Conservation (phyloP, 2,888 invertebrate genomes). For the Pachycephus smyrnensis region DNA sequence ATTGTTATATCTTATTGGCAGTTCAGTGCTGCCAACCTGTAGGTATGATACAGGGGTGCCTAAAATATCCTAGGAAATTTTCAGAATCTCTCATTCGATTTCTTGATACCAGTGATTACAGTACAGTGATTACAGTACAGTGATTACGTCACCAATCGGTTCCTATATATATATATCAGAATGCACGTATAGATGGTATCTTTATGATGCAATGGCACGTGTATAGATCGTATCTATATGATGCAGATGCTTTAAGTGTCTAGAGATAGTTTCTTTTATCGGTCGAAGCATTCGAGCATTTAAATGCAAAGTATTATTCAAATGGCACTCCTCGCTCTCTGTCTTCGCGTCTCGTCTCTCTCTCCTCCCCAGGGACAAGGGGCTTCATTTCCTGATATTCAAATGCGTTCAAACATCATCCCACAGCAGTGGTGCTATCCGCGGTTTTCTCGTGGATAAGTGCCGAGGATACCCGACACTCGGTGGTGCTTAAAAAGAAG, state of each 20-base stretch:
- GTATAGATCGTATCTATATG: not conserved
- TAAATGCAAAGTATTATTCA: constrained; percentile 66
- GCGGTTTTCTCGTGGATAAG: constrained; percentile 47
- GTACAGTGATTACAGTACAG: not conserved
- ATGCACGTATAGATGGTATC: no score
- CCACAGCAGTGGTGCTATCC: constrained; percentile 37
- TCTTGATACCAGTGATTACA: not conserved
- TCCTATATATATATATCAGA: no score
- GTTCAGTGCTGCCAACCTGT: not conserved
- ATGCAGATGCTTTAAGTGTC: not conserved
- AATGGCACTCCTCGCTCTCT: constrained; percentile 46
- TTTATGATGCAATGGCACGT: no score
- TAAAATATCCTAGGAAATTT: not conserved
- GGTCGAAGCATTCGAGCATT: constrained; percentile 62
- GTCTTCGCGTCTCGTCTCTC: constrained; percentile 25
- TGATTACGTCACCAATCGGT: no score
- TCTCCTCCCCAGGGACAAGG: constrained; percentile 47
- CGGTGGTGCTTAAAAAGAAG: not conserved
- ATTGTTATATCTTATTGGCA: not conserved
- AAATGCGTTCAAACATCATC: constrained; percentile 65
- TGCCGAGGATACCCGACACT: constrained; percentile 10
- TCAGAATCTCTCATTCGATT: not conserved
- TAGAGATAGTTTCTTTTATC: constrained; percentile 60
- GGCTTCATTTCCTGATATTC: constrained; percentile 66
- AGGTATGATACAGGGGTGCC: not conserved